Evolutionary conservation across 2,113 vertebrate species (phyloP), one percentile per base, ranked within the genome.

Genomic region (Podocnemis expansa): DNA sequence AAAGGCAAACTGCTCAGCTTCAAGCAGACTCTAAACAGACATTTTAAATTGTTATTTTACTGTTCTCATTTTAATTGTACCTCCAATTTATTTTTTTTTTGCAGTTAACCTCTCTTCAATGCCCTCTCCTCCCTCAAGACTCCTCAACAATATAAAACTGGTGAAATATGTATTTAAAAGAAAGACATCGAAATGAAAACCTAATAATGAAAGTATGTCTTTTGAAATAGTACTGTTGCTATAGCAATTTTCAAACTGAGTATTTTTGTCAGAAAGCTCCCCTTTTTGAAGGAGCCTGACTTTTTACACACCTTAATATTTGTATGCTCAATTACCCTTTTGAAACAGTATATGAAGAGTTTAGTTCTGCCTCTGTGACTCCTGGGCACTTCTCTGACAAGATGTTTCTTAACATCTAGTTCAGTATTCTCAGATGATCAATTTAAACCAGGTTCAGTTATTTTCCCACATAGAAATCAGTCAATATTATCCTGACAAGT

Each of bases 311-410:
- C 13, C 56, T 88, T 96, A 90, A 95, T 94, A 91, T 85, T 70
- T 90, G 19, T 87, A 86, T 91, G 93, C 80, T 95, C 88, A 96
- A 87, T 96, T 98, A 93, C 63, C 87, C 84, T 94, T 96, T 78
- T 89, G 81, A 96, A 97, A 96, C 34, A 79, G 29, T 85, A 43
- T 86, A 79, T 92, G 80, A 96, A 97, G 41, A 22, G 17, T 93
- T 97, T 88, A 91, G 73, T 90, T 96, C 84, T 95, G 84, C 80
- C 95, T 94, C 92, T 88, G 0, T 91, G 80, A 85, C 88, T 91
- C 88, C 56, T 58, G 93, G 56, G 45, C 79, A 88, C 41, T 86
- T 87, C 82, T 96, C 49, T 93, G 84, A 80, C 78, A 90, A 60
- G 19, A 38, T 84, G 24, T 78, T 93, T 73, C 85, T 84, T 94